Evolutionary conservation across 2,113 vertebrate genomes (phyloP).

Genomic region (Elephantulus edwardii): DNA sequence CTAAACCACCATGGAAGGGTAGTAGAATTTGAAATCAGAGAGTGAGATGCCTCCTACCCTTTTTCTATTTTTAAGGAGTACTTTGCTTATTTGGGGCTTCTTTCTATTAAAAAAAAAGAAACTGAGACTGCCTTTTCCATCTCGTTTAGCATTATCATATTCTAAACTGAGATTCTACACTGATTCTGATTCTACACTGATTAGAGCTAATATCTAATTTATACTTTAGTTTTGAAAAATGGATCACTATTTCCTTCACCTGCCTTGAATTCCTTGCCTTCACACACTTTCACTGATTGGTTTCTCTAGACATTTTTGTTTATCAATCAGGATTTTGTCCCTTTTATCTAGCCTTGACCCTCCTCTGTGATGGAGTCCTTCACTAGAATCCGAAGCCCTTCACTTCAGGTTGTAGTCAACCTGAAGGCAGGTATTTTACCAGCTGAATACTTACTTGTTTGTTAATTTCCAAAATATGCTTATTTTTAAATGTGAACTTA

Average conservation of each 20-base stretch:
- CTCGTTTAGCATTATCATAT: too few relatives aligned
- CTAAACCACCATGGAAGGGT: too few relatives aligned
- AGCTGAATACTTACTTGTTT: background rate
- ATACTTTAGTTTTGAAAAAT: background rate
- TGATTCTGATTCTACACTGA: background rate
- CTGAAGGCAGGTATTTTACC: background rate
- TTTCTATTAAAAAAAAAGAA: too few relatives aligned
- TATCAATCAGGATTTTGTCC: fast-evolving
- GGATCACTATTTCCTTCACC: background rate
- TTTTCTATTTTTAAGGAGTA: too few relatives aligned
- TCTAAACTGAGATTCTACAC: background rate
- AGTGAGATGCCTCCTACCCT: too few relatives aligned
- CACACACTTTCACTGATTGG: background rate
- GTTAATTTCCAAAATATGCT: background rate
- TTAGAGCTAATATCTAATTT: background rate
- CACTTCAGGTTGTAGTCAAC: background rate
- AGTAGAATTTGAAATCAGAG: too few relatives aligned
- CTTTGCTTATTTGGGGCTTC: too few relatives aligned
- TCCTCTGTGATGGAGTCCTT: too few relatives aligned
- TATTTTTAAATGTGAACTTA: background rate
- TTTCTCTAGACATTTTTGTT: background rate
- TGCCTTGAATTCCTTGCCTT: background rate
- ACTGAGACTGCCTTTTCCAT: too few relatives aligned
- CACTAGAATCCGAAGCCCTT: fast-evolving
- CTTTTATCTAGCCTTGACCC: too few relatives aligned